A percentile compares a stretch with the other conserved stretches of the same genome.
Conservation (phyloP, 2,888 invertebrate genomes). For the Heliothis peltigera region DNA sequence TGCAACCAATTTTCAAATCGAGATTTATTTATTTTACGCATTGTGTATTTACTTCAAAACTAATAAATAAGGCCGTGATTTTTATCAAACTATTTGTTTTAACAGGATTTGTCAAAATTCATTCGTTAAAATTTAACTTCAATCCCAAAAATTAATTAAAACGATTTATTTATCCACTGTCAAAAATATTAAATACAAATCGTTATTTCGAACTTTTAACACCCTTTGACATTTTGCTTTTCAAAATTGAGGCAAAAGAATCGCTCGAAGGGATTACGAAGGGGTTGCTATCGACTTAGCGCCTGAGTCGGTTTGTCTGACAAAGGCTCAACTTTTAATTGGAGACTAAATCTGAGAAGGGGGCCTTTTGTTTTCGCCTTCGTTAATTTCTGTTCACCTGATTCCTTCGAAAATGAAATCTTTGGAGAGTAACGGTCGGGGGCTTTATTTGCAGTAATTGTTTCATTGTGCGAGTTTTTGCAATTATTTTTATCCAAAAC, state of each 20-base stretch:
- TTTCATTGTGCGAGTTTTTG: conserved; percentile 19
- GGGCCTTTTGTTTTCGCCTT: conserved; percentile 66
- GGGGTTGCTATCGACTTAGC: conserved; percentile 59
- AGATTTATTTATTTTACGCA: no score
- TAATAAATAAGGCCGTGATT: no score
- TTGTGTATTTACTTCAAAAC: no score
- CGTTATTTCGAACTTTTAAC: conserved; percentile 4
- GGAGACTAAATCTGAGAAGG: conserved; percentile 70
- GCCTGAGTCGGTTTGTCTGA: conserved; percentile 64
- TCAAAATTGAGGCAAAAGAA: conserved; percentile 36
- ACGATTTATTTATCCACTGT: neutral
- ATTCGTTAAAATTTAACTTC: neutral
- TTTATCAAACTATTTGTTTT: no score
- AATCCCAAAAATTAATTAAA: neutral
- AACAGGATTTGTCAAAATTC: neutral
- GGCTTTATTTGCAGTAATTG: conserved; percentile 39
- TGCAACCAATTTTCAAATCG: no score
- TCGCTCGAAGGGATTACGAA: conserved; percentile 41
- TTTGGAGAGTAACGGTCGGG: conserved; percentile 54
- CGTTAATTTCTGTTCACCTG: conserved; percentile 71
- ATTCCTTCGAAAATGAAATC: conserved; percentile 50
- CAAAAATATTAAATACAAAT: conserved; percentile 24
- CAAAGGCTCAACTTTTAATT: conserved; percentile 74
- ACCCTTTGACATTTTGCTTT: conserved; percentile 38
- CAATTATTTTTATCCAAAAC: conserved; percentile 1